Evolutionary conservation across 2,888 invertebrate genomes (phyloP), one percentile per base, ranked within the genome.

Genomic region (Melipona beecheii): DNA sequence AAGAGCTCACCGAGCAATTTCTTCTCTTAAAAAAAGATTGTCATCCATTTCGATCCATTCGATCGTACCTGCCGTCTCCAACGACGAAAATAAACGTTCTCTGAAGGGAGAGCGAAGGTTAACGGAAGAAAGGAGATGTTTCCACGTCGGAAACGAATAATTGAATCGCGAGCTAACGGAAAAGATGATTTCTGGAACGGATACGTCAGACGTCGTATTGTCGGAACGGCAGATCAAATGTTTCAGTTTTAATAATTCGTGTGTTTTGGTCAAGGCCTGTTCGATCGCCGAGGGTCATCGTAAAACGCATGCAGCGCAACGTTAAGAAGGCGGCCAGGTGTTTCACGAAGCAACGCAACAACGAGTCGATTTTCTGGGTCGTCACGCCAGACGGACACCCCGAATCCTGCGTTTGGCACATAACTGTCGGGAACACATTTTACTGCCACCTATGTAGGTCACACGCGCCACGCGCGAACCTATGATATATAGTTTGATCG

Each of bases 351-450:
- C 73, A 74, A 85, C 84, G 78, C 81, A 86, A 84, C 84, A 71
- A 78, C 83, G 81, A 58, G 56, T 86, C 86, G 87, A 88, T 86
- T 90, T 92, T 91, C 87, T 91, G 87, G 90, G 90, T 91, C 92
- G 91, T 92, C 90, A 90, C 90, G 91, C 85, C 91, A 87, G 86
- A 84, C 91, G 89, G 88, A 91, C 90, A 91, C 89, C 91, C 89
- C 87, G 85, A 84, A 73, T 79, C 65, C 86, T 86, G 83, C 85
- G 88, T 87, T 90, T 78, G 86, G 90, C 91, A 90, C 87, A 91
- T 89, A 87, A 84, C 87, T 80, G 83, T 76, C 65, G 77, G 31
- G 75, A 79, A 77, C 81, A 75, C 75, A 81, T 84, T 86, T 87
- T 83, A 75, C 83, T 79, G 76, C 71, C 83, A 54, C 65, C 62